Evolutionary conservation across 2,113 vertebrate genomes (phyloP).

Genomic region (Nothobranchius kuhntae): DNA sequence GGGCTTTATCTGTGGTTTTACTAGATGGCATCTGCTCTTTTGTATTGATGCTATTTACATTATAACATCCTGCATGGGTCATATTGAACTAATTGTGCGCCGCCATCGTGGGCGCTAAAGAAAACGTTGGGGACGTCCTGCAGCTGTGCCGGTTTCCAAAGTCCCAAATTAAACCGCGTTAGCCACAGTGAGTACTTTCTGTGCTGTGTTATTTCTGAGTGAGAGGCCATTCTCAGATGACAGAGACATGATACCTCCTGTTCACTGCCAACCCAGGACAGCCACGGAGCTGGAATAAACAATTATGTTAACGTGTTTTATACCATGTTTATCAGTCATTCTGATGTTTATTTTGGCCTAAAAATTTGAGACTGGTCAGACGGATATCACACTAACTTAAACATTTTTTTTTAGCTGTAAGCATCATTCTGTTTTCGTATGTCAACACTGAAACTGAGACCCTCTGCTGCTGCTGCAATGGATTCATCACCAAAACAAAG

Average conservation of each 20-base stretch:
- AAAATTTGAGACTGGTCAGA: neutral
- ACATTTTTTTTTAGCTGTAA: too few species aligned
- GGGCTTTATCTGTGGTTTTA: too few species aligned
- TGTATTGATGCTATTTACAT: too few species aligned
- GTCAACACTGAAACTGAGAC: neutral
- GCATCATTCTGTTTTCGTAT: neutral
- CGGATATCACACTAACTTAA: neutral
- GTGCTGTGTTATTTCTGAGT: conserved; percentile 63
- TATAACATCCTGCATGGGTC: too few species aligned
- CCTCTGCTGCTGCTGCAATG: neutral
- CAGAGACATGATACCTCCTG: conserved; percentile 51
- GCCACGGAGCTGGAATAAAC: neutral
- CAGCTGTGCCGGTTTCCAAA: conserved; percentile 13
- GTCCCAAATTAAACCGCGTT: conserved; percentile 46
- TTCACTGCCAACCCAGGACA: conserved; percentile 17
- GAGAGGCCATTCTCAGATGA: conserved; percentile 47
- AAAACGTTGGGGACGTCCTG: conserved; percentile 4
- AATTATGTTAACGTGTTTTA: neutral
- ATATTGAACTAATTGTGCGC: too few species aligned
- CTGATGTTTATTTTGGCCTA: neutral
- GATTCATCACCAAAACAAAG: conserved; percentile 2
- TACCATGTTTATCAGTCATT: neutral
- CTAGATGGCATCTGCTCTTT: too few species aligned
- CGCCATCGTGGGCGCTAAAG: neutral
- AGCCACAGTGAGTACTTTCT: neutral